phyloP scores from a whole-genome alignment of 2,113 vertebrate species.

The Oceanodroma tethys region DNA sequence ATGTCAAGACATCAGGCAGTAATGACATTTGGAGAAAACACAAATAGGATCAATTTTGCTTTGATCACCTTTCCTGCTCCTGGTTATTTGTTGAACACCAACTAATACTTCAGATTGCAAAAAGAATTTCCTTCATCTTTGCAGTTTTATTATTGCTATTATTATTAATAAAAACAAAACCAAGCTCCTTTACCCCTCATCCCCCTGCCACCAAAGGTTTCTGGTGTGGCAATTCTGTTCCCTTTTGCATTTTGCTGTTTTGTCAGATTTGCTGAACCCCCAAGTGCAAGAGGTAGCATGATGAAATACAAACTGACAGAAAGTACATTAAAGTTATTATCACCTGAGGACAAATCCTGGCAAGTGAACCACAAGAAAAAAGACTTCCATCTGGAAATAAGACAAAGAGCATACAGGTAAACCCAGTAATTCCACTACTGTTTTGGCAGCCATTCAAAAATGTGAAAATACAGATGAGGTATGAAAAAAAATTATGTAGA shows the following conservation, averaged over 20 bases:
- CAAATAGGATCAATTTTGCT: not conserved
- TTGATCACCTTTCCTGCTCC: not conserved
- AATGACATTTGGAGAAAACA: conserved; percentile 14
- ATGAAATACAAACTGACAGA: conserved; percentile 48
- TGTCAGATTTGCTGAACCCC: not conserved
- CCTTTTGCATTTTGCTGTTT: not conserved
- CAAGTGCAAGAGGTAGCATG: not conserved
- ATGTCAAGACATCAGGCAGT: not conserved
- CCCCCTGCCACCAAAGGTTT: not conserved
- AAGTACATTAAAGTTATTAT: conserved; percentile 46
- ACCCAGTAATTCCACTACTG: not conserved
- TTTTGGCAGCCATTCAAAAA: not conserved
- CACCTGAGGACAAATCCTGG: conserved; percentile 33
- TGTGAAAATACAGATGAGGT: not conserved
- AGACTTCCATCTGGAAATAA: conserved; percentile 35
- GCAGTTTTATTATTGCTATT: not conserved
- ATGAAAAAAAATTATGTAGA: not conserved
- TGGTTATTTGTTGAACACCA: not conserved
- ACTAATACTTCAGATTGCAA: not conserved
- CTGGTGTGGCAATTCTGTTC: not conserved
- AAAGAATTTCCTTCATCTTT: not conserved
- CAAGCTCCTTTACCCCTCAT: not conserved
- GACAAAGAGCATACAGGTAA: not conserved
- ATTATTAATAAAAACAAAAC: not conserved
- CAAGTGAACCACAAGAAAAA: conserved; percentile 8